Percentiles rank a stretch among this genome's conserved stretches.
These are phyloP conservation scores for Lasiurus cinereus DNA, from an alignment of 2,113 vertebrate genomes.

Conservation along the genomic window DNA sequence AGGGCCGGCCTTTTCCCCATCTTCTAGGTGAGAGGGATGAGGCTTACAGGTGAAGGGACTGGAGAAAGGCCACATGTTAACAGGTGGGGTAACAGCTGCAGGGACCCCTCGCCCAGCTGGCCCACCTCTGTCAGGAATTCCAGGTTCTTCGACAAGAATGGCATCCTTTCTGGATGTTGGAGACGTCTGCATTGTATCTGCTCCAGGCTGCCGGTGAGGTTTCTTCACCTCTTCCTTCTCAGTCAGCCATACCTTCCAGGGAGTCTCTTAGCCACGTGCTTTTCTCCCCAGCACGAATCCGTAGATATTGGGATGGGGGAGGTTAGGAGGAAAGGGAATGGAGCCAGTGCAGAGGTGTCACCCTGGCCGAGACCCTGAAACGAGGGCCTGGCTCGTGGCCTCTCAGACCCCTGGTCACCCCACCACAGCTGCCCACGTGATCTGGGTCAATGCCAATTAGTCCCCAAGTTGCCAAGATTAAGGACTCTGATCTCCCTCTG, in stretches of 20 bases:
- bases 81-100: neutral
- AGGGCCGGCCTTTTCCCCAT: neutral
- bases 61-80: neutral
- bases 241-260: neutral
- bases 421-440: neutral
- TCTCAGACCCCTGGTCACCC: neutral
- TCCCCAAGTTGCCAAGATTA: neutral
- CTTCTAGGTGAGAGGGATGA: neutral
- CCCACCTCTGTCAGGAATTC: neutral
- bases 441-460: neutral
- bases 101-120: neutral
- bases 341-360: no score
- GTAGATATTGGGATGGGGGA: neutral
- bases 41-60: neutral
- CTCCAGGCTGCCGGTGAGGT: neutral
- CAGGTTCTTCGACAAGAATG: neutral
- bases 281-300: neutral
- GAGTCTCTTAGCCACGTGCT: neutral
- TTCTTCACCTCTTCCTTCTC: neutral
- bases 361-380: neutral
- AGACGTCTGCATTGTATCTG: neutral
- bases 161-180: neutral
- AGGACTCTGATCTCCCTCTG: neutral
- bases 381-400: fast-evolving
- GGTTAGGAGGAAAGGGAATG: neutral